Percentiles rank a stretch among this genome's conserved stretches.
phyloP scores from a whole-genome alignment of 2,888 invertebrate species.

The Amphiduros pacificus region DNA sequence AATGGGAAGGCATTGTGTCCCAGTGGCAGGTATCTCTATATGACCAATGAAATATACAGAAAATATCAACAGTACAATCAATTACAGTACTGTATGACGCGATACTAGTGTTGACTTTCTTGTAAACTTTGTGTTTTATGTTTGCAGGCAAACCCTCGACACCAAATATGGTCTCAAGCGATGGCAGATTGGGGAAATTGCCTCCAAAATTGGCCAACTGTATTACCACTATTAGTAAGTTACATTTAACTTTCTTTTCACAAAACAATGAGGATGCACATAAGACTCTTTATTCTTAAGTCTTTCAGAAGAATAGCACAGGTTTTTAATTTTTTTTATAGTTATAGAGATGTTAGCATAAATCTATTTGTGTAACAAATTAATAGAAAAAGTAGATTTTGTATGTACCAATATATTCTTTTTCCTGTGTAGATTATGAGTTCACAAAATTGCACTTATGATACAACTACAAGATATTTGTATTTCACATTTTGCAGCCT shows the following conservation, averaged over 20 bases:
- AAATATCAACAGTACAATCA: no score
- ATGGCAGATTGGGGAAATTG: conserved; percentile 98
- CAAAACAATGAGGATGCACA: no score
- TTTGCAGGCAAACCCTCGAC: conserved; percentile 75
- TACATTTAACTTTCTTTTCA: neutral
- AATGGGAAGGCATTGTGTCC: no score
- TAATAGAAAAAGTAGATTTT: neutral
- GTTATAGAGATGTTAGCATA: no score
- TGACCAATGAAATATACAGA: no score
- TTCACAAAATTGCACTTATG: neutral
- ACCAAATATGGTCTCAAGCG: conserved; percentile 91
- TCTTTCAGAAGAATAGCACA: no score
- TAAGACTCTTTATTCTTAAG: no score
- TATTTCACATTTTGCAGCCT: conserved; percentile 68
- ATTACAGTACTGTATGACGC: no score
- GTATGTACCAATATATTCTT: neutral
- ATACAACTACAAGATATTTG: neutral
- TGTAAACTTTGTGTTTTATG: neutral
- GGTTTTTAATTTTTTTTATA: no score
- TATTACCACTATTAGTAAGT: conserved; percentile 98
- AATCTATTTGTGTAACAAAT: no score
- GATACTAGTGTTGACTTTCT: no score
- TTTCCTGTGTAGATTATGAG: neutral
- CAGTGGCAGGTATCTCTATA: no score
- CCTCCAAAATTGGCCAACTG: conserved; percentile 96